Evolutionary conservation across 2,888 invertebrate genomes (phyloP).

Genomic region (Cantharis nigra): DNA sequence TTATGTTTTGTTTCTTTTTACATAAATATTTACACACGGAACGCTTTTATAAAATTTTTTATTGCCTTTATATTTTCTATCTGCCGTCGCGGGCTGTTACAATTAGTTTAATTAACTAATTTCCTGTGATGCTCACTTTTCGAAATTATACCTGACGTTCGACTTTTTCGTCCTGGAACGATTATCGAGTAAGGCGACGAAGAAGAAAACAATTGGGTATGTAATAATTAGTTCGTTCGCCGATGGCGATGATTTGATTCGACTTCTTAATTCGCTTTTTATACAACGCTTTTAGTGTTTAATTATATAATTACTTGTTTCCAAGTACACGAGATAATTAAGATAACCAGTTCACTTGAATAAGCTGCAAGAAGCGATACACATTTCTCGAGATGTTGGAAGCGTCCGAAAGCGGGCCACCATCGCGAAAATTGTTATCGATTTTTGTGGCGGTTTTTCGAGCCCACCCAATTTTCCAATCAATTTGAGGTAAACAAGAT

Average conservation of each 20-base stretch:
- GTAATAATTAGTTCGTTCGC: slow-evolving; percentile 23
- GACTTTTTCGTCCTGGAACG: neutral
- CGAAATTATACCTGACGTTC: neutral
- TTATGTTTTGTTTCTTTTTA: slow-evolving; percentile 1
- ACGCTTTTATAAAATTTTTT: neutral
- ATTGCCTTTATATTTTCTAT: neutral
- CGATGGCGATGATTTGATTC: slow-evolving; percentile 23
- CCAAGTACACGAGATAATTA: slow-evolving; percentile 17
- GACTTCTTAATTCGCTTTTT: slow-evolving; percentile 14
- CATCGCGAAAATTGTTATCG: neutral
- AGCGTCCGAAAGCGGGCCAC: neutral
- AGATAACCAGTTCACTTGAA: slow-evolving; percentile 16
- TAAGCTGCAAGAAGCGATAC: neutral
- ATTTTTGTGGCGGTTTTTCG: neutral
- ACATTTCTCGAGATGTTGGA: neutral
- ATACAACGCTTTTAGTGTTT: slow-evolving; percentile 19
- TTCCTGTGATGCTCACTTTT: neutral
- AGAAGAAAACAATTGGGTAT: slow-evolving; percentile 12
- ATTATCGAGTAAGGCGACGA: neutral
- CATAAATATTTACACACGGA: slow-evolving; percentile 1
- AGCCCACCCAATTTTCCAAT: neutral
- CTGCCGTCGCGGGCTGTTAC: neutral
- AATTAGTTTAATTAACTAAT: neutral
- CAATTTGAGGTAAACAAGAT: neutral
- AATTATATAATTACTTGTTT: slow-evolving; percentile 32